A percentile compares a stretch with the other conserved stretches of the same genome.
These are phyloP conservation scores for Eleginops maclovinus DNA, from an alignment of 2,113 vertebrate species.

Conservation along the genomic window DNA sequence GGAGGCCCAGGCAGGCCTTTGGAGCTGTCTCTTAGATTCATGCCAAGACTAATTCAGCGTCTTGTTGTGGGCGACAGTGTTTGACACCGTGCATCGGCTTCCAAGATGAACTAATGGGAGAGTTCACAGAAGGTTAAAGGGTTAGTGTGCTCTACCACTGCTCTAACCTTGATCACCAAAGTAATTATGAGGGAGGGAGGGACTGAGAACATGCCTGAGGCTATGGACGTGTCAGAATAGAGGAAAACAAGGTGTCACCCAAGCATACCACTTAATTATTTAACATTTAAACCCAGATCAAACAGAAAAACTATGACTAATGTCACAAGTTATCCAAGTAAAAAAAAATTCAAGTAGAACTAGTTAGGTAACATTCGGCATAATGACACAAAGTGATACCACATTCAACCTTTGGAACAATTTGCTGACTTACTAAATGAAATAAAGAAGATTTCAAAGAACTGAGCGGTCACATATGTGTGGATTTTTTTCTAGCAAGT, in stretches of 20 bases:
- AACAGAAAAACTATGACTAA: no score
- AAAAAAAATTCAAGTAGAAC: not conserved
- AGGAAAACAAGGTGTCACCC: constrained; percentile 38
- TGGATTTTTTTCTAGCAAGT: constrained; percentile 23
- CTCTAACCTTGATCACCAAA: constrained; percentile 78
- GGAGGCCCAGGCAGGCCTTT: constrained; percentile 57
- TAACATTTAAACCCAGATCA: no score
- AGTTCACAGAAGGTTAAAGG: constrained; percentile 85
- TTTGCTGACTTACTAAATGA: constrained; percentile 16
- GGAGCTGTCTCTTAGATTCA: constrained; percentile 74
- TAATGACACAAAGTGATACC: not conserved
- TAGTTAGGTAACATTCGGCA: not conserved
- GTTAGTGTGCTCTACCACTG: constrained; percentile 80
- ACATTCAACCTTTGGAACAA: not conserved
- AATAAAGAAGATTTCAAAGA: constrained; percentile 48
- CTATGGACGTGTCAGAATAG: constrained; percentile 47
- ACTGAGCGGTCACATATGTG: constrained; percentile 57
- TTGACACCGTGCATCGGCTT: constrained; percentile 68
- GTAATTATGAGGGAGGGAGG: constrained; percentile 84
- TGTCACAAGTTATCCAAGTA: no score
- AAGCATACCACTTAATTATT: no score
- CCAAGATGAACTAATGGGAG: constrained; percentile 72
- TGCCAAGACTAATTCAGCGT: constrained; percentile 85
- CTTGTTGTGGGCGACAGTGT: constrained; percentile 82
- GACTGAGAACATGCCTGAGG: constrained; percentile 79